Evolutionary conservation across 1,140 invertebrate genomes (phyloP), one percentile per base, ranked within the genome.

Genomic region (Chironomus tepperi): DNA sequence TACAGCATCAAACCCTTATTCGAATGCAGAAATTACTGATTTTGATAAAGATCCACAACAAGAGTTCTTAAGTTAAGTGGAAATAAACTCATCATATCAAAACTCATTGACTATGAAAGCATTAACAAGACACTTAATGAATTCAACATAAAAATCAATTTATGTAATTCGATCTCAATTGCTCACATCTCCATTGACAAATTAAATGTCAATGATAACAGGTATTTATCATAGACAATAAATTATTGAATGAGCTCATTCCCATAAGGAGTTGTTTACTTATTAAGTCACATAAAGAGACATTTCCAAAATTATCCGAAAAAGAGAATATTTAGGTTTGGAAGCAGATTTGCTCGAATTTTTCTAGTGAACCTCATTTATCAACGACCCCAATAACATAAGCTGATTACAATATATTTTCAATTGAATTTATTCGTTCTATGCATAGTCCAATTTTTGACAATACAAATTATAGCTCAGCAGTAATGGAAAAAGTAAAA

Each of bases 171-270:
- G 74, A 85, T 89, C 78, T 89, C 87, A 75, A 86, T 87, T 75
- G 89, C 91, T 0, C 90, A 88, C 75, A 85, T 93, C 3, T 86
- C 88, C 7, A 86, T 93, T 12, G 86, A 89, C 75, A 85, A 92
- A 42, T 82, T 87, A 76, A 93, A 94, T 79, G 85, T 91, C 0
- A 95, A 94, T 78, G 92, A 95, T 78, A 93, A 95, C 79, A 86
- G 47, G 47, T 57, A 57, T n/a, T 12, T 34, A 34, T 34, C 24
- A 34, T 34, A 34, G 24, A 34, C 24, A 34, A 34, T 34, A 5
- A 34, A 34, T 34, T 34, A 2, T 34, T 34, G 24, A 34, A 34
- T 34, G 5, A 34, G 24, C 24, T 34, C 24, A 34, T 34, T 34
- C 5, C 5, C 24, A 34, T 34, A 34, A 34, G 24, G 24, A 5